A percentile compares a stretch with the other conserved stretches of the same genome.
phyloP scores from a whole-genome alignment of 1,140 invertebrate genomes.

The Stegodyphus mimosarum region DNA sequence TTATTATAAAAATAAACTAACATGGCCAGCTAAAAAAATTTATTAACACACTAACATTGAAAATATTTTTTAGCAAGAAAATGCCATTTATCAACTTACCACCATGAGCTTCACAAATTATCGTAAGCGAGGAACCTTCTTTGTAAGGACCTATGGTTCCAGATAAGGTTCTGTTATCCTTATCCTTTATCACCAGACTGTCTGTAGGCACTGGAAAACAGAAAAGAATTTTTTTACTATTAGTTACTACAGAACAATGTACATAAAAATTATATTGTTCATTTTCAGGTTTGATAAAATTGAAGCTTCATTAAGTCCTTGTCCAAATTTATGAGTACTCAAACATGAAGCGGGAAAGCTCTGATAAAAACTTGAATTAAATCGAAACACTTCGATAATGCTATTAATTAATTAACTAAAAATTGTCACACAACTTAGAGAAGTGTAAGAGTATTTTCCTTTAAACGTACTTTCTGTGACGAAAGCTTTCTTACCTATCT shows the following conservation, averaged over 20 bases:
- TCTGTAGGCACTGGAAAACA: slow-evolving; percentile 80
- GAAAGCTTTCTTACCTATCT: no score
- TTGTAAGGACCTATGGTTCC: slow-evolving; percentile 86
- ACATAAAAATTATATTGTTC: background rate
- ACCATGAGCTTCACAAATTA: slow-evolving; percentile 87
- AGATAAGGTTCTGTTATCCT: slow-evolving; percentile 80
- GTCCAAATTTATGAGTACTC: no score
- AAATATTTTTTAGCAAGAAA: background rate
- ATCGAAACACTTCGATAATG: no score
- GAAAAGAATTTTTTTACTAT: background rate
- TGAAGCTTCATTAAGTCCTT: no score
- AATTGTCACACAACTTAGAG: no score
- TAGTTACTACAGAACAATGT: background rate
- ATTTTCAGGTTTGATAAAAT: background rate
- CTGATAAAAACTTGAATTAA: no score
- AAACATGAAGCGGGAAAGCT: no score
- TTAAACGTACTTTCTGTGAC: no score
- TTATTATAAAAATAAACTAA: no score
- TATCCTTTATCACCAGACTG: slow-evolving; percentile 84
- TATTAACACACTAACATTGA: background rate
- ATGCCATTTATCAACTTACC: slow-evolving; percentile 73
- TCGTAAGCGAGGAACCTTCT: slow-evolving; percentile 82
- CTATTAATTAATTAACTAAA: no score
- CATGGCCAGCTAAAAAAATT: no score
- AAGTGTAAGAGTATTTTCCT: no score